These are phyloP conservation scores for Phalacrocorax carbo DNA, from an alignment of 2,113 vertebrate species.

Conservation along the genomic window DNA sequence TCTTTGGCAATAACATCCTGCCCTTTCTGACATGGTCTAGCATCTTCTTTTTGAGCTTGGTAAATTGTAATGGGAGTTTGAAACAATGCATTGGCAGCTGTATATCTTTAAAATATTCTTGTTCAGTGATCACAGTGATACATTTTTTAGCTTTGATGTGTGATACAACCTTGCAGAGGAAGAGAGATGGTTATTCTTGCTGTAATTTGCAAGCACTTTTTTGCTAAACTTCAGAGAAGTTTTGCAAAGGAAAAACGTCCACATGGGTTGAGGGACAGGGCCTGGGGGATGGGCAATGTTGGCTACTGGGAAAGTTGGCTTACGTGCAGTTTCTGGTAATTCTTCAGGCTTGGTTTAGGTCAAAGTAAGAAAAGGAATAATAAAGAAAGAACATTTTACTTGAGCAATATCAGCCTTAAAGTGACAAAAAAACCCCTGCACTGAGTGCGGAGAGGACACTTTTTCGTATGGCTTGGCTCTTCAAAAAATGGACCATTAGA, in stretches of 20 bases:
- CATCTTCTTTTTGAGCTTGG: not conserved
- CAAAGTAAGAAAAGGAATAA: not conserved
- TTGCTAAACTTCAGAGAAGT: not conserved
- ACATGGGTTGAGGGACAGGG: not conserved
- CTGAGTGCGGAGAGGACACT: not conserved
- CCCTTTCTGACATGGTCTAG: not conserved
- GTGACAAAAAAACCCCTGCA: not conserved
- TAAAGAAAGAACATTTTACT: not conserved
- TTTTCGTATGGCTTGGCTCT: not conserved
- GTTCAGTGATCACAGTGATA: not conserved
- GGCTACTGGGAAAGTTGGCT: not conserved
- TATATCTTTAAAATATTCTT: not conserved
- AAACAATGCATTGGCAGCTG: not conserved
- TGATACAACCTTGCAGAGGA: not conserved
- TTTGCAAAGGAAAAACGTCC: not conserved
- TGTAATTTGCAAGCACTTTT: not conserved
- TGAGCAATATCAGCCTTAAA: not conserved
- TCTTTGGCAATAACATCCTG: not conserved
- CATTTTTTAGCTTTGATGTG: not conserved
- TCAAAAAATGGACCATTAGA: not conserved
- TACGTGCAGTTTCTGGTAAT: not conserved
- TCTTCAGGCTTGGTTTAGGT: not conserved
- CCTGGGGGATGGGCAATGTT: not conserved
- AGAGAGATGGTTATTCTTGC: not conserved
- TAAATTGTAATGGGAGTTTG: not conserved